Evolutionary conservation across 2,113 vertebrate species (phyloP).

Genomic region (Morone chrysops): DNA sequence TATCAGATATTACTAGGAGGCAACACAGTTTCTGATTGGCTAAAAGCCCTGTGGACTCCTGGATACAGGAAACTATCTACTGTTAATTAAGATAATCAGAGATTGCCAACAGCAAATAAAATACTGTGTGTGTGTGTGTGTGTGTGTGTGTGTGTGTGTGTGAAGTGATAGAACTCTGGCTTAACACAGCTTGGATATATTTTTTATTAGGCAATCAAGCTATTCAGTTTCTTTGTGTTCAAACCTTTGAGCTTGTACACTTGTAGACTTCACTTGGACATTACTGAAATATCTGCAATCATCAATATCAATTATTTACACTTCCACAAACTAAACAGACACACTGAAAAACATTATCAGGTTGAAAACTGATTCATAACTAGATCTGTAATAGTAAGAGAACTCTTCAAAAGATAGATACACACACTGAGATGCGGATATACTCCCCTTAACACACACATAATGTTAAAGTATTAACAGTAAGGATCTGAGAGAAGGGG

Average conservation of each 20-base stretch:
- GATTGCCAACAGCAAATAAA: slow-evolving; percentile 30
- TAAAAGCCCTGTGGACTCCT: slow-evolving; percentile 1
- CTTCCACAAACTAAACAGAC: background rate
- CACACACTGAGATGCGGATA: background rate
- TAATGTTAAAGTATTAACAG: slow-evolving; percentile 66
- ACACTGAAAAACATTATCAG: background rate
- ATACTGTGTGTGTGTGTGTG: slow-evolving; percentile 14
- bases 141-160: slow-evolving; percentile 13
- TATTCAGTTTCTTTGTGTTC: slow-evolving; percentile 16
- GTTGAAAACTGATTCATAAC: slow-evolving; percentile 11
- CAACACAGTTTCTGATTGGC: slow-evolving; percentile 32
- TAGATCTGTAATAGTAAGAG: slow-evolving; percentile 12
- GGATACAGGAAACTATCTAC: slow-evolving; percentile 42
- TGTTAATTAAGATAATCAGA: slow-evolving; percentile 55
- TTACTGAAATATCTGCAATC: background rate
- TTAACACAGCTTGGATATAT: background rate
- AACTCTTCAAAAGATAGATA: slow-evolving; percentile 2
- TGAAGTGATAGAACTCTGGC: slow-evolving; percentile 28
- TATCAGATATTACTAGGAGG: slow-evolving; percentile 33
- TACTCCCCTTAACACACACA: slow-evolving; percentile 33
- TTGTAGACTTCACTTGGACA: background rate
- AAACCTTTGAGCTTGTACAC: background rate
- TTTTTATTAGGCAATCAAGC: slow-evolving; percentile 19
- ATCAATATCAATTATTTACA: background rate
- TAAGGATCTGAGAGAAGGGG: slow-evolving; percentile 33